Percentiles rank a stretch among this genome's conserved stretches.
These are phyloP conservation scores for Tolypeutes matacus DNA, from an alignment of 2,797 vertebrate genomes.

Conservation along the genomic window DNA sequence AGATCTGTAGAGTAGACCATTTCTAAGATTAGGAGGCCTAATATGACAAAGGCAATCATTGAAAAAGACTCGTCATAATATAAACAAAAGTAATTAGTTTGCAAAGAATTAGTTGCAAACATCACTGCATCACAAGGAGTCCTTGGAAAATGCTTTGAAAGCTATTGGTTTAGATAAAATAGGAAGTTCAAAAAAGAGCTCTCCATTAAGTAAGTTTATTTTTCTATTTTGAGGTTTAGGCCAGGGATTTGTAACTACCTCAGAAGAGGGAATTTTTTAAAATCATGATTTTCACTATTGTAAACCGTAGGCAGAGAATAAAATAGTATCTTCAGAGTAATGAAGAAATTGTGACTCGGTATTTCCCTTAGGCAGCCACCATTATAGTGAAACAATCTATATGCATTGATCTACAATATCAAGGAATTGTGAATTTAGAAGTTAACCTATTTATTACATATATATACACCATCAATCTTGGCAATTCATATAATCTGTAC, in stretches of 20 bases:
- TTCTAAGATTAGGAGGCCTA: background rate
- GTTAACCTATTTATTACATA: background rate
- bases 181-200: background rate
- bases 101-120: background rate
- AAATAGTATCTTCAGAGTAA: background rate
- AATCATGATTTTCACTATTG: background rate
- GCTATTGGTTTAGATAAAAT: slow-evolving; percentile 25
- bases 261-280: background rate
- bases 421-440: slow-evolving; percentile 12
- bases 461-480: background rate
- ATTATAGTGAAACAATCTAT: background rate
- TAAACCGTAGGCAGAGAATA: background rate
- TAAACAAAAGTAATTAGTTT: background rate
- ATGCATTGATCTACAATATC: background rate
- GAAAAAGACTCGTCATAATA: background rate
- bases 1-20: background rate
- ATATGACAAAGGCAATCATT: background rate
- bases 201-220: background rate
- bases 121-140: background rate
- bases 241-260: background rate
- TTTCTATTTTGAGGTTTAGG: slow-evolving; percentile 1
- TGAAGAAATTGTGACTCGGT: background rate
- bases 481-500: background rate
- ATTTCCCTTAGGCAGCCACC: background rate
- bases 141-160: slow-evolving; percentile 44